A percentile compares a stretch with the other conserved stretches of the same genome.
Evolutionary conservation across 1,140 invertebrate genomes (phyloP).

Genomic region (Globodera rostochiensis): DNA sequence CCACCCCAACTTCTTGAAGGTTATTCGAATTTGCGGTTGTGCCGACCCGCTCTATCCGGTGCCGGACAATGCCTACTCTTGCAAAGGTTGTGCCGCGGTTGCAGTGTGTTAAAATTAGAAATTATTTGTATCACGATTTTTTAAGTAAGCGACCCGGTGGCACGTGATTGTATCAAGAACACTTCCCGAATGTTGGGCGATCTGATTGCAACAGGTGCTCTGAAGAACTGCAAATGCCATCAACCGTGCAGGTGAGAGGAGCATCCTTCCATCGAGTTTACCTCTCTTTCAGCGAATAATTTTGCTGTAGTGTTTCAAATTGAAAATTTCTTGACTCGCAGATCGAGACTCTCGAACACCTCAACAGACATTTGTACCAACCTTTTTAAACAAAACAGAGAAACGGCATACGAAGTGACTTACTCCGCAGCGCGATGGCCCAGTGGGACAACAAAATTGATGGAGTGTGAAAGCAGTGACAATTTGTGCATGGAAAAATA

Average conservation of each 20-base stretch:
- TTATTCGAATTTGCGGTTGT: conserved; percentile 59
- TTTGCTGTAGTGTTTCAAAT: too few relatives aligned
- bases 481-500: conserved; percentile 64
- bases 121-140: too few relatives aligned
- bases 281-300: neutral
- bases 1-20: neutral
- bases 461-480: conserved; percentile 59
- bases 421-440: conserved; percentile 65
- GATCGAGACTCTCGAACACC: too few relatives aligned
- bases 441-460: conserved; percentile 62
- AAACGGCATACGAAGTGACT: conserved; percentile 64
- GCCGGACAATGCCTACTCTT: conserved; percentile 31
- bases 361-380: too few relatives aligned
- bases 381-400: conserved; percentile 41
- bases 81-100: conserved; percentile 10
- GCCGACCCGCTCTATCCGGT: conserved; percentile 60
- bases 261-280: too few relatives aligned
- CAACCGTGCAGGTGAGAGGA: conserved; percentile 60
- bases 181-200: conserved; percentile 55
- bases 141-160: conserved; percentile 50
- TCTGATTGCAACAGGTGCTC: conserved; percentile 52
- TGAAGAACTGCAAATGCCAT: conserved; percentile 59
- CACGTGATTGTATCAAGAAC: conserved; percentile 62
- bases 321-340: too few relatives aligned
- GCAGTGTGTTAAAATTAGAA: too few relatives aligned